Evolutionary conservation across 2,888 invertebrate species (phyloP), one percentile per base, ranked within the genome.

Genomic region (Apodemia zela): DNA sequence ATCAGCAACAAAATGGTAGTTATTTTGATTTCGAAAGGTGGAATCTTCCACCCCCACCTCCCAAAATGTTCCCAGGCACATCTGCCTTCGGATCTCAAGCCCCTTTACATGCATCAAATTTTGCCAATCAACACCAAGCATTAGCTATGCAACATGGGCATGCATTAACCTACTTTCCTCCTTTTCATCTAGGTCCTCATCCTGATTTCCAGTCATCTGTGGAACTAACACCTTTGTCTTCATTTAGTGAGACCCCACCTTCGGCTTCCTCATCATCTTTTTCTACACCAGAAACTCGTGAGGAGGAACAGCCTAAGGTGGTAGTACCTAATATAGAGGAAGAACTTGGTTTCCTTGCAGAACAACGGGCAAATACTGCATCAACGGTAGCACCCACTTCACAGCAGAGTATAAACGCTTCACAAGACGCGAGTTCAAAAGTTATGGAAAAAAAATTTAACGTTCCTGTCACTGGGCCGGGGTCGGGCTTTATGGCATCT

Each of bases 291-390:
- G 92, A 92, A 87, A 90, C 87, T 78, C 91, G 93, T 84, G 94
- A 94, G 72, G 95, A 95, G 82, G 94, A 94, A 77, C 94, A 95
- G 86, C 95, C 95, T 72, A 96, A 96, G 93, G 96, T 97, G 75
- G 96, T 97, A 76, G 96, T 97, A 78, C 97, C 97, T 75, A 96
- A 97, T 90, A 96, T 97, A 83, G 97, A 97, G 87, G 96, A 97
- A 90, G 97, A 97, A 89, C 93, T 97, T 79, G 95, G 95, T 84
- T 96, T 96, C 89, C 93, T 97, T 84, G 94, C 94, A 75, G 94
- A 94, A 89, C 92, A 86, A 87, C 92, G 84, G 83, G 87, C 82
- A 80, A 90, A 82, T 85, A 87, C 84, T 81, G 86, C 87, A 76
- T 88, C 92, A 72, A 79, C 85, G 85, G 89, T 88, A 87, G 90